Base-by-base conservation (phyloP, 2,888 invertebrate genomes). In the Drosophila melanocephala region DNA sequence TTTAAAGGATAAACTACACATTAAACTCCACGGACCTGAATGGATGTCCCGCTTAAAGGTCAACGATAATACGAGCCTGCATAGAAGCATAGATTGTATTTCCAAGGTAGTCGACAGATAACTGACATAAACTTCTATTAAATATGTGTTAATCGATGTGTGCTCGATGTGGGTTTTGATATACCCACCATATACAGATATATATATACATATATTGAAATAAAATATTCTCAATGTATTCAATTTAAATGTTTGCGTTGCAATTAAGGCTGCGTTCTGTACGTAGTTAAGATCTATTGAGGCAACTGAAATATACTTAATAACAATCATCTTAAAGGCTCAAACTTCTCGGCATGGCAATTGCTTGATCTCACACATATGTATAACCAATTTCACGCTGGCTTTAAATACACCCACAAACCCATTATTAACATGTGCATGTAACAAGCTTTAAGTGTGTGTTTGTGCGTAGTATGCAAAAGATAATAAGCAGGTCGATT, bases 11-110 rank as follows among this genome's bases (percentile, higher is more conserved):
- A 92, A 92, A 77, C 82, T 84, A 75, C 83, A 84, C 59, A 86
- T 86, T 58, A 92, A 92, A 84, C 80, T 84, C 58, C 93, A 93
- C 83, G 96, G 95, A 39, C 95, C 95, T 35, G 96, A 96, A 91
- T 96, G 96, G 96, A 95, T 95, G 71, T 94, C 95, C 73, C 94
- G 95, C 86, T 93, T 96, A 71, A 95, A 95, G 88, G 93, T 94
- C 77, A 93, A 93, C 94, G 93, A 94, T 93, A 90, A 95, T 81
- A 94, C 95, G 79, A 95, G 96, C 39, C 93, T 96, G 59, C 96
- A 96, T 92, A 94, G 96, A 80, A 97, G 97, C 66, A 96, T 96
- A 77, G 97, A 97, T 93, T 97, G 97, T 93, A 96, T 97, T 81
- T 72, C 88, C 58, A 88, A 88, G 88, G 88, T 88, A 88, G 85